Evolutionary conservation across 2,113 vertebrate species (phyloP).

Genomic region (Anarhynchus alexandrinus): DNA sequence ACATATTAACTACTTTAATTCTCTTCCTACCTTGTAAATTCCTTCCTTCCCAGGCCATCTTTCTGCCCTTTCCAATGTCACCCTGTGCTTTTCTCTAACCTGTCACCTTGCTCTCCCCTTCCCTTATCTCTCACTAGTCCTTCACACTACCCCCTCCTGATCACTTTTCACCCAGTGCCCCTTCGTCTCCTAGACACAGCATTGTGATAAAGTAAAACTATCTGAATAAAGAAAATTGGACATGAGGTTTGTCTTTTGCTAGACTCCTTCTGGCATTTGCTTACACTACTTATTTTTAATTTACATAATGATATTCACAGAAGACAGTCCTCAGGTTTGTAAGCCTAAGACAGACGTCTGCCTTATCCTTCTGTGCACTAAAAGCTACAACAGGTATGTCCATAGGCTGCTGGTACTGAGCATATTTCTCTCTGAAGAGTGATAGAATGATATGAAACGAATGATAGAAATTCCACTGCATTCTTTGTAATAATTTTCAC

Average conservation of each 20-base stretch:
- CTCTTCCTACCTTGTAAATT: not conserved
- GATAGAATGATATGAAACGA: not conserved
- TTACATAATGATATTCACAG: not conserved
- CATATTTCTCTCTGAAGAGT: not conserved
- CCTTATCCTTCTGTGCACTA: not conserved
- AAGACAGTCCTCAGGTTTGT: not conserved
- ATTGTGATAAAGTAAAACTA: not conserved
- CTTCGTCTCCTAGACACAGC: not conserved
- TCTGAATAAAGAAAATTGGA: not conserved
- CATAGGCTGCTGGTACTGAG: not conserved
- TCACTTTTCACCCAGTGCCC: not conserved
- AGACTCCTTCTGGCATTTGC: not conserved
- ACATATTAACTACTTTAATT: not conserved
- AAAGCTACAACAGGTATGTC: not conserved
- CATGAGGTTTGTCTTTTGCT: not conserved
- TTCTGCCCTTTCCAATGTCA: not conserved
- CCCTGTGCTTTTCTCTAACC: not conserved
- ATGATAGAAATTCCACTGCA: not conserved
- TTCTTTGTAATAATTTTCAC: not conserved
- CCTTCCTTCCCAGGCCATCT: not conserved
- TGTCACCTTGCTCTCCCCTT: not conserved
- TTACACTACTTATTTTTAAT: not conserved
- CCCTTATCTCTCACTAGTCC: not conserved
- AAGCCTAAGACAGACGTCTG: not conserved
- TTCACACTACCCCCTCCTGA: not conserved